Base-by-base conservation (phyloP, 2,888 invertebrate species). In the Chloroclysta siterata region DNA sequence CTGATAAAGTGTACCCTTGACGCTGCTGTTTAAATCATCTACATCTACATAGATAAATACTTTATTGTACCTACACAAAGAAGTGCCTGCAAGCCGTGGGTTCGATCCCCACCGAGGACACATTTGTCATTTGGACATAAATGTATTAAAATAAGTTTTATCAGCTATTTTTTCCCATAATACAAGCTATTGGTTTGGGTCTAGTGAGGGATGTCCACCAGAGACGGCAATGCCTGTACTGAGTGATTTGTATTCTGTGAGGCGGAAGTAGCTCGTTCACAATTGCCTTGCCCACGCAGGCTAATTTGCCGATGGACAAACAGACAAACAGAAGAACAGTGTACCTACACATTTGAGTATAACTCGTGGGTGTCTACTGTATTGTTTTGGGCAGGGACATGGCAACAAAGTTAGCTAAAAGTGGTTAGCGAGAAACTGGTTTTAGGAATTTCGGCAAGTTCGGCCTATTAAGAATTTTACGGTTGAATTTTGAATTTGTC, bases 191-290 rank as follows among this genome's bases (percentile, higher is more conserved):
- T 22, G 3, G 22, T 22, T 22, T 22, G 22, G 22, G 22, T 1
- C 22, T 22, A 3, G 22, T 22, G 22, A 22, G 22, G 22, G 22
- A 22, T 22, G 22, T 22, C 1, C 22, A 3, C 22, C 22, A 22
- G 3, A 22, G 22, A 22, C 3, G 22, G 22, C 22, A 22, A 22
- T 22, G 22, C 22, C 1, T 6, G 1, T 33, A 33, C 5, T 29
- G 17, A 56, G 47, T 17, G 11, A 15, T 57, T 47, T 14, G 36
- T 50, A 33, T 60, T 41, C 46, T 41, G 39, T 56, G 39, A 1
- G 14, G 78, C 82, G 83, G 83, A 83, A 78, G 77, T 69, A 67
- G 70, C 79, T 77, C 71, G 74, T 83, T 81, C 78, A 79, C 79
- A 70, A 70, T 76, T 76, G 73, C 71, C 65, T 66, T 63, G 69